These are phyloP conservation scores for Mormyrops attenuatus DNA, from an alignment of 2,797 vertebrate genomes.

Conservation along the genomic window DNA sequence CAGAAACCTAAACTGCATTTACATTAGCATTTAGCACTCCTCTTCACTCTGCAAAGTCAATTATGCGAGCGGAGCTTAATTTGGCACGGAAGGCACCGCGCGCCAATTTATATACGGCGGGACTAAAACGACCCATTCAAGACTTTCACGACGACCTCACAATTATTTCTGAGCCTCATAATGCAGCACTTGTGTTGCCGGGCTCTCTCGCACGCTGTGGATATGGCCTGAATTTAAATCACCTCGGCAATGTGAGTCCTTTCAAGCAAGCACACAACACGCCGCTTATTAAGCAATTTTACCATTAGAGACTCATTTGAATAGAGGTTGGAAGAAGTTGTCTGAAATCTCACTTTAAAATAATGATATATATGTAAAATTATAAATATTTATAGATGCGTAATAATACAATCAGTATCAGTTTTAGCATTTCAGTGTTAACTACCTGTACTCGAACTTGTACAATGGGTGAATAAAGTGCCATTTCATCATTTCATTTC, in stretches of 20 bases:
- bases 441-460: neutral
- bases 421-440: neutral
- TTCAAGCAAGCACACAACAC: neutral
- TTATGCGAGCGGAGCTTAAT: neutral
- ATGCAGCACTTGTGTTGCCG: neutral
- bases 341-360: neutral
- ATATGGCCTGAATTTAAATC: constrained; percentile 18
- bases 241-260: neutral
- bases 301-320: neutral
- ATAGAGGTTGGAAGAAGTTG: neutral
- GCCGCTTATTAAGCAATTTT: neutral
- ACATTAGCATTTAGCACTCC: neutral
- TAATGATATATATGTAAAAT: neutral
- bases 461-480: neutral
- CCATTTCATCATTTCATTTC: neutral
- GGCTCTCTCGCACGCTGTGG: neutral
- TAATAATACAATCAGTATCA: neutral
- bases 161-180: constrained; percentile 14
- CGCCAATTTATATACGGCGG: neutral
- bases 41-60: neutral
- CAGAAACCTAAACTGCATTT: neutral
- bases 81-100: neutral
- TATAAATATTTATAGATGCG: neutral
- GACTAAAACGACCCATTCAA: neutral
- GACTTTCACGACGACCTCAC: neutral